Percentiles rank a stretch among this genome's conserved stretches.
phyloP scores from a whole-genome alignment of 1,140 invertebrate genomes.

The Leptinotarsa texana region DNA sequence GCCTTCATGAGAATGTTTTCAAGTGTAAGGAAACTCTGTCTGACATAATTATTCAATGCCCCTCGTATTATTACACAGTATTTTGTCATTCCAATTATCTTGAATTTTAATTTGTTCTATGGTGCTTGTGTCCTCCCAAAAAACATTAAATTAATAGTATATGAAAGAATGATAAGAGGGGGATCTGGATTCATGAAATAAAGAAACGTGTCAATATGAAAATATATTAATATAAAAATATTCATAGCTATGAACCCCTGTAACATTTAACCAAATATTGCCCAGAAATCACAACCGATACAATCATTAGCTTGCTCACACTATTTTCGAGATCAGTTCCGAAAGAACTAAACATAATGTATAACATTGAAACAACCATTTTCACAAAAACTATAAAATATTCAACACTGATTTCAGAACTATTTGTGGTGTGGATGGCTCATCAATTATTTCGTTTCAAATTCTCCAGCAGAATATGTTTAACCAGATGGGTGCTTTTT shows the following conservation, averaged over 20 bases:
- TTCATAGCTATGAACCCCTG: not conserved
- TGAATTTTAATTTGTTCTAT: no score
- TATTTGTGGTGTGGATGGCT: not conserved
- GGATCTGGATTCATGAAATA: not conserved
- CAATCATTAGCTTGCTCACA: not conserved
- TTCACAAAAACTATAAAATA: slow-evolving; percentile 14
- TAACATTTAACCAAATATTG: slow-evolving; percentile 3
- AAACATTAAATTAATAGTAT: no score
- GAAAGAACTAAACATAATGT: not conserved
- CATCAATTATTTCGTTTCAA: not conserved
- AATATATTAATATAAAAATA: slow-evolving; percentile 21
- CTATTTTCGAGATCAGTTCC: not conserved
- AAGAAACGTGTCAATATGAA: slow-evolving; percentile 10
- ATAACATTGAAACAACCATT: slow-evolving; percentile 1
- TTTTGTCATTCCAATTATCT: no score
- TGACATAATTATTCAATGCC: no score
- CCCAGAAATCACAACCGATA: slow-evolving; percentile 17
- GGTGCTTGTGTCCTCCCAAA: no score
- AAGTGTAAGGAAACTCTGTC: no score
- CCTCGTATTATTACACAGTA: no score
- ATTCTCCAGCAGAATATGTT: not conserved
- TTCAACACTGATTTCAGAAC: not conserved
- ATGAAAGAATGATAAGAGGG: no score
- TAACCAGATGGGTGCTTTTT: no score
- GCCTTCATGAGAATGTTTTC: no score